Evolutionary conservation across 2,113 vertebrate genomes (phyloP), one percentile per base, ranked within the genome.

Genomic region (Daphoenositta chrysoptera): DNA sequence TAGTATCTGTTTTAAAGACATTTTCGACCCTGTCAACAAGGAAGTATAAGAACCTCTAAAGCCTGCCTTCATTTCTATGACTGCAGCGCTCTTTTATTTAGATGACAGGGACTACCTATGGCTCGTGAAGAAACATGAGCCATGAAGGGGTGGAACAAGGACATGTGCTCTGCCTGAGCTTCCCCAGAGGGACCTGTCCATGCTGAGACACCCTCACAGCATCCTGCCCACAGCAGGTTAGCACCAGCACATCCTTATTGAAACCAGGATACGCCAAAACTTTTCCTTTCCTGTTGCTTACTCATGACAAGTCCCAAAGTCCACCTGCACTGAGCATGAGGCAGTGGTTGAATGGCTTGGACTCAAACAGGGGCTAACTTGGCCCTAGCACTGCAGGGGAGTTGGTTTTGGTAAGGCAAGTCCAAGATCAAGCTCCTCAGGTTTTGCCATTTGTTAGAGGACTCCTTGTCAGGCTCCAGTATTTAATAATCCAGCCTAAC

Each of bases 401-500:
- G 51, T 6, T 70, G 21, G 30, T 56, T 88, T 83, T 71, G 68
- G 26, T 63, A 39, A 86, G 45, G 26, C 22, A 17, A 73, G 58
- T 7, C n/a, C 23, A 30, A 83, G 35, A 30, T 50, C 40, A 61
- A 84, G 33, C 8, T 80, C 28, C 51, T 79, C 39, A 37, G 50
- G 30, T 77, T 80, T 78, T 91, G 39, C 61, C 16, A 12, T 60
- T 95, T 93, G 53, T 60, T 57, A 63, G 30, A 76, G 30, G 53
- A 80, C 66, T 73, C 33, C 51, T 53, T 40, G 64, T 90, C 3
- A 2, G 13, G 30, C 27, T 54, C 53, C 69, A 70, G 7, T 22
- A 39, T 89, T 61, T 60, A 90, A 92, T 84, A 95, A 87, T 53
- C 83, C n/a, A 63, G 73, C 50, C 73, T 83, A 65, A 84, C 44